A percentile compares a stretch with the other conserved stretches of the same genome.
Conservation (phyloP, 2,797 vertebrate genomes). For the Choloepus didactylus region DNA sequence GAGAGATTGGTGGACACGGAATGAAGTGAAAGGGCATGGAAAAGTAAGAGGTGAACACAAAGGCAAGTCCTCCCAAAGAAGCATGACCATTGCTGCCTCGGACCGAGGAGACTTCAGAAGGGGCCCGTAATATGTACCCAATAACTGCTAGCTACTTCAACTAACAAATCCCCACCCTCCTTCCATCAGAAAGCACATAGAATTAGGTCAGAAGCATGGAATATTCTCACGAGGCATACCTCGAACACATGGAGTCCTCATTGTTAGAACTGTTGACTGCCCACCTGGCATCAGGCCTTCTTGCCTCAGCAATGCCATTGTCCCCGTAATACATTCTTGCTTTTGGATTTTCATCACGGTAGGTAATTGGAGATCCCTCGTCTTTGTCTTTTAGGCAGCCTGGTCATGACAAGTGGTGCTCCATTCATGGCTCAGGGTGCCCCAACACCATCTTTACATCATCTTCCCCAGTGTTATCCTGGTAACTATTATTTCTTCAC, state of each 20-base stretch:
- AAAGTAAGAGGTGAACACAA: accelerated
- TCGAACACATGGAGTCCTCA: accelerated
- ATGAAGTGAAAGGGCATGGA: background rate
- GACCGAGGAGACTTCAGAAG: background rate
- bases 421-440: accelerated
- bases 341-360: too few relatives aligned
- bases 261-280: accelerated
- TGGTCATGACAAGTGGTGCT: accelerated
- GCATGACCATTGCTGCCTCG: accelerated
- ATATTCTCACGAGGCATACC: accelerated
- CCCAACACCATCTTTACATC: background rate
- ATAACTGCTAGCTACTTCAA: background rate
- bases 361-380: accelerated
- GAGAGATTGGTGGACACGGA: background rate
- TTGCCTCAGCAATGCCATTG: accelerated
- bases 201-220: background rate
- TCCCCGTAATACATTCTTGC: too few relatives aligned
- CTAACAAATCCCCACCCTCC: accelerated
- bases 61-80: background rate
- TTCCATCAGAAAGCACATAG: accelerated
- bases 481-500: accelerated
- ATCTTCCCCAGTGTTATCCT: accelerated
- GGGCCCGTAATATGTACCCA: background rate
- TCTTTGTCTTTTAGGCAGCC: too few relatives aligned
- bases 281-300: background rate